These are phyloP conservation scores for Meta bourneti DNA, from an alignment of 2,888 invertebrate genomes.

Conservation along the genomic window DNA sequence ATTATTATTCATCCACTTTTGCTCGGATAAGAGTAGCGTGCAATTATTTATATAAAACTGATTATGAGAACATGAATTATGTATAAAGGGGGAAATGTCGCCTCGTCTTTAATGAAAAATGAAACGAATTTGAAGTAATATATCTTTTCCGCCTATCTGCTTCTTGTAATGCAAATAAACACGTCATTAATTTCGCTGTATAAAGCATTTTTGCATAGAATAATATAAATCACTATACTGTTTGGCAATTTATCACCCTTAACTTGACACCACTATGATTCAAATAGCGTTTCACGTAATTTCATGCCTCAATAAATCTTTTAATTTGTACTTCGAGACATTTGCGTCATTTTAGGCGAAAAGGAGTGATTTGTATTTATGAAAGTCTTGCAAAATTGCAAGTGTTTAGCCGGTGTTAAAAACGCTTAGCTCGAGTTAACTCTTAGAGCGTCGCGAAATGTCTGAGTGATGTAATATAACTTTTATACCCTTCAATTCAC, in stretches of 20 bases:
- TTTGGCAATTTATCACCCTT: conserved; percentile 32
- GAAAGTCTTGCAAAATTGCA: neutral
- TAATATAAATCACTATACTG: conserved; percentile 39
- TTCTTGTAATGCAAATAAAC: conserved; percentile 55
- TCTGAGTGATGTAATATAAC: too few species aligned
- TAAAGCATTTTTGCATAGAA: conserved; percentile 20
- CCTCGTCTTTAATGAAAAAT: conserved; percentile 19
- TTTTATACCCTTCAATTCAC: too few species aligned
- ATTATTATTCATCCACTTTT: too few species aligned
- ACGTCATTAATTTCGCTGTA: conserved; percentile 49
- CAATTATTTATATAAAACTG: neutral
- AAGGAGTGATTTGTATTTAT: neutral
- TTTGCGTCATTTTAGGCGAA: neutral
- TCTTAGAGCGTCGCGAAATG: too few species aligned
- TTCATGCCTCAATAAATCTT: conserved; percentile 56
- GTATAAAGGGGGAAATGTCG: conserved; percentile 8
- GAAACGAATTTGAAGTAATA: conserved; percentile 23
- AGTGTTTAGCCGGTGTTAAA: neutral
- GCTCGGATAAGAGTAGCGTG: neutral
- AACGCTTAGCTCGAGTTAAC: too few species aligned
- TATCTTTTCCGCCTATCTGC: neutral
- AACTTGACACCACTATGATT: conserved; percentile 44
- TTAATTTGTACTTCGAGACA: conserved; percentile 29
- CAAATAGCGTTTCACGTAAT: conserved; percentile 38
- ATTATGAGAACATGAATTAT: conserved; percentile 13